phyloP scores from a whole-genome alignment of 2,113 vertebrate species.

The Boulengeromyrus knoepffleri region DNA sequence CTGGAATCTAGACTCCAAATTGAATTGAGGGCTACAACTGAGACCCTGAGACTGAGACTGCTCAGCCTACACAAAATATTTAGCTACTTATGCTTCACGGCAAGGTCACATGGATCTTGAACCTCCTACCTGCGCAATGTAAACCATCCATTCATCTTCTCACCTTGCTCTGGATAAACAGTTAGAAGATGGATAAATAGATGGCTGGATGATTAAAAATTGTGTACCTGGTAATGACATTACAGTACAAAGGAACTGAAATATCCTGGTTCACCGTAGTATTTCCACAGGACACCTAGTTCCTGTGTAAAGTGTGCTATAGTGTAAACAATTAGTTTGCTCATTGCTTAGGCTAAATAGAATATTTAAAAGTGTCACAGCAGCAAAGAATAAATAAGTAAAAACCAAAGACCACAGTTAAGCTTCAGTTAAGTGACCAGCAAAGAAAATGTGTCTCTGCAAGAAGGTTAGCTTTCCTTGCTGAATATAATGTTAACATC shows the following conservation, averaged over 20 bases:
- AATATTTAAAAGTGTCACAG: neutral
- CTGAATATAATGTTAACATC: neutral
- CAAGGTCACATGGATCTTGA: neutral
- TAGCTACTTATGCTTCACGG: neutral
- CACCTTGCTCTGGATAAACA: too few relatives aligned
- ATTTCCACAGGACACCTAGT: neutral
- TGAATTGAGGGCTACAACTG: neutral
- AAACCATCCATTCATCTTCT: neutral
- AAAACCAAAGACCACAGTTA: neutral
- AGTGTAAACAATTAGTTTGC: neutral
- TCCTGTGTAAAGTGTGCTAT: neutral
- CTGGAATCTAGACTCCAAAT: neutral
- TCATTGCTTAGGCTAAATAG: neutral
- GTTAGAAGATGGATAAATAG: too few relatives aligned
- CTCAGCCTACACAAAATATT: neutral
- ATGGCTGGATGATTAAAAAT: too few relatives aligned
- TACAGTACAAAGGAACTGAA: neutral
- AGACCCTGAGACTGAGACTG: neutral
- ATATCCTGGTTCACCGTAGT: neutral
- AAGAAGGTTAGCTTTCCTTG: neutral
- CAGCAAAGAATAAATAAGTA: neutral
- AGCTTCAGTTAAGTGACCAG: neutral
- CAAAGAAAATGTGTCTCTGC: neutral
- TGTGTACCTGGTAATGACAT: neutral
- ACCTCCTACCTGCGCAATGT: neutral